A percentile compares a stretch with the other conserved stretches of the same genome.
These are phyloP conservation scores for Trissoscelio sp. DNA, from an alignment of 2,888 invertebrate genomes.

Conservation along the genomic window DNA sequence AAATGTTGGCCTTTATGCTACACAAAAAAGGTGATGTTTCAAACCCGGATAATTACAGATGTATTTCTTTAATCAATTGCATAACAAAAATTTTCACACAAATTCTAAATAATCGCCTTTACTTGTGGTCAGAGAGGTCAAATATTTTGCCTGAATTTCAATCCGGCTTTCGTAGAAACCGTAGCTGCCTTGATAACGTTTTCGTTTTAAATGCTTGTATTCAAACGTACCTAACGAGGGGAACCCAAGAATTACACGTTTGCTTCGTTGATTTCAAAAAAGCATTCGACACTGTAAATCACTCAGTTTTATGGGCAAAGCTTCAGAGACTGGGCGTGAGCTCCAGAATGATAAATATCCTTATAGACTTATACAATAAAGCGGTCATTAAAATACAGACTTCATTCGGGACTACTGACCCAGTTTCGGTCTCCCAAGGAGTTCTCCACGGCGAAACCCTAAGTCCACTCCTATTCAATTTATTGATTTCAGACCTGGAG, in stretches of 20 bases:
- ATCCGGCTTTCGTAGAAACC: neutral
- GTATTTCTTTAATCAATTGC: constrained; percentile 17
- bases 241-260: neutral
- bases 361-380: constrained; percentile 3
- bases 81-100: constrained; percentile 11
- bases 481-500: neutral
- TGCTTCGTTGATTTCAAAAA: neutral
- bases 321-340: neutral
- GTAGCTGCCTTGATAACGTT: neutral
- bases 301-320: neutral
- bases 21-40: constrained; percentile 14
- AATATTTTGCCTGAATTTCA: neutral
- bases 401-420: neutral
- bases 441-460: neutral
- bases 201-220: neutral
- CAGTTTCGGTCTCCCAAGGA: neutral
- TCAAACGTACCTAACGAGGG: neutral
- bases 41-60: constrained; percentile 14
- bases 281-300: neutral
- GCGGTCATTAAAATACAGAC: neutral
- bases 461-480: too few species aligned
- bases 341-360: neutral
- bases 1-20: constrained; percentile 13
- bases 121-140: neutral
- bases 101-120: constrained; percentile 1